Percentiles rank a stretch among this genome's conserved stretches.
Conservation (phyloP, 2,113 vertebrate genomes). For the Muscicapa adusta region DNA sequence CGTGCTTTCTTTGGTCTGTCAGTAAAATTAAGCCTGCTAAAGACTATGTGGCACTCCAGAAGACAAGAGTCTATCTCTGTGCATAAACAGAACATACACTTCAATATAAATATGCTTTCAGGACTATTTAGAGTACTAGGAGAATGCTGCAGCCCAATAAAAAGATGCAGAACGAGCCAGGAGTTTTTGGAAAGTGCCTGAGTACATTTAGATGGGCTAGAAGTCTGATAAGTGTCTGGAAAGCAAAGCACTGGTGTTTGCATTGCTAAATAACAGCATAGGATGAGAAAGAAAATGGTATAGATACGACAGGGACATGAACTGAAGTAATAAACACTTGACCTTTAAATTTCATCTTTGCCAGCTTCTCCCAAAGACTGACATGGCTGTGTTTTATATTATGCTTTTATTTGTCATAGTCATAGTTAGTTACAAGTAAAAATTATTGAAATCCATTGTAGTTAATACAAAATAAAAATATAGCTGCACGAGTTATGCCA, state of each 20-base stretch:
- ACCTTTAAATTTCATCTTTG: conserved; percentile 12
- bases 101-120: not conserved
- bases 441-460: conserved; percentile 52
- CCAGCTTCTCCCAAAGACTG: conserved; percentile 41
- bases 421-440: conserved; percentile 70
- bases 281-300: conserved; percentile 18
- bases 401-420: conserved; percentile 68
- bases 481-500: conserved; percentile 40
- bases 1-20: not conserved
- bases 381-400: conserved; percentile 3
- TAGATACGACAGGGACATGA: not conserved
- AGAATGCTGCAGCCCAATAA: not conserved
- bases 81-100: conserved; percentile 5
- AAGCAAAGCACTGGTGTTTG: conserved; percentile 36
- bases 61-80: conserved; percentile 34
- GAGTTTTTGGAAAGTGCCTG: conserved; percentile 16
- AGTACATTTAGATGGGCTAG: not conserved
- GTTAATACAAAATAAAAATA: conserved; percentile 65
- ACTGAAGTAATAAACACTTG: not conserved
- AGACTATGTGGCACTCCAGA: not conserved
- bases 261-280: conserved; percentile 24
- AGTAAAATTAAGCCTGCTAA: conserved; percentile 55
- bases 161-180: conserved; percentile 43
- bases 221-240: conserved; percentile 10
- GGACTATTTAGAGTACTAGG: conserved; percentile 21